Conservation (phyloP, 2,888 invertebrate species). For the Leucophora obtusa region DNA sequence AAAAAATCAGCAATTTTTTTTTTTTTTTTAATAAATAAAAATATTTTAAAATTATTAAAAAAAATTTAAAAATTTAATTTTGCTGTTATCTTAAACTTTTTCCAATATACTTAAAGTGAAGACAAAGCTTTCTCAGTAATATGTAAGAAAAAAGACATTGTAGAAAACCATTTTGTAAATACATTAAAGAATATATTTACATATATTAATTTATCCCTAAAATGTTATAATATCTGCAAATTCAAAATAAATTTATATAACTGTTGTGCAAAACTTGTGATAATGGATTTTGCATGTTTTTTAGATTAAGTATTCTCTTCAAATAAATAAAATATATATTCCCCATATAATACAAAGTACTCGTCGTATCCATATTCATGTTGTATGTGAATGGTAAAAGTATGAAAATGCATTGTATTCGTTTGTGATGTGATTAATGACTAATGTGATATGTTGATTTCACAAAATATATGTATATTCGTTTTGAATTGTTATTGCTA, state of each 20-base stretch:
- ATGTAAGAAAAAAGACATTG: too few species aligned
- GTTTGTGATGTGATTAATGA: background rate
- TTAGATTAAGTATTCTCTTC: constrained; percentile 28
- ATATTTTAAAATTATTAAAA: too few species aligned
- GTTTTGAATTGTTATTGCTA: background rate
- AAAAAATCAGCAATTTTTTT: too few species aligned
- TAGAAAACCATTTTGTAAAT: background rate
- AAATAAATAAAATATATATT: constrained; percentile 10
- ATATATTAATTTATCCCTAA: background rate
- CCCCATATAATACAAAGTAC: background rate
- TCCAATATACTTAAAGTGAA: too few species aligned
- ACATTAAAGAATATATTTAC: constrained; percentile 1
- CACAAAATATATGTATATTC: background rate
- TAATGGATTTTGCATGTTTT: constrained; percentile 58
- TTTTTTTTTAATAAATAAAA: too few species aligned
- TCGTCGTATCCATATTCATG: background rate
- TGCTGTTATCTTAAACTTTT: too few species aligned
- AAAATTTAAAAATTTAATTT: too few species aligned
- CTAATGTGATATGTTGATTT: constrained; percentile 43
- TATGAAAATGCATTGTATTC: constrained; percentile 32
- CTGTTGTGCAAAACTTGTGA: constrained; percentile 24
- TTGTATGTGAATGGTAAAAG: background rate
- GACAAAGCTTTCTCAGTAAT: too few species aligned
- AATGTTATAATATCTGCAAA: constrained; percentile 2
- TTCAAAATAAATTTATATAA: background rate